phyloP scores from a whole-genome alignment of 2,888 invertebrate genomes.

The Dynastes hyllus region DNA sequence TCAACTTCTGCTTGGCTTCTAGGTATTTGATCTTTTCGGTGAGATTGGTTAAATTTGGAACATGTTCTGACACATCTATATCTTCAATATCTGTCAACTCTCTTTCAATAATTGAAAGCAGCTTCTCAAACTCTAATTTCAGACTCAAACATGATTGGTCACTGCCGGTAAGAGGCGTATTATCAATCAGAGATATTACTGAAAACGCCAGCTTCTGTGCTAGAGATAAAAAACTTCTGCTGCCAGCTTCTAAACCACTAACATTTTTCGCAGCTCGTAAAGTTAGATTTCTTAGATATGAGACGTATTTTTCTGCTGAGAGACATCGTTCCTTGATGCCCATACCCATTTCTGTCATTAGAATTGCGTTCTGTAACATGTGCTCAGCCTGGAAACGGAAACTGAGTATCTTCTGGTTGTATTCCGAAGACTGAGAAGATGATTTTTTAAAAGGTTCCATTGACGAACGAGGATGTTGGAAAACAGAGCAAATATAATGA shows the following conservation, averaged over 20 bases:
- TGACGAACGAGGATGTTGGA: neutral
- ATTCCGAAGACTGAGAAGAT: neutral
- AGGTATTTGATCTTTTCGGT: constrained; percentile 67
- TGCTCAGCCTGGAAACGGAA: constrained; percentile 62
- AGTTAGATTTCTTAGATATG: constrained; percentile 66
- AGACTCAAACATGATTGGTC: constrained; percentile 58
- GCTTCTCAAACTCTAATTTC: constrained; percentile 66
- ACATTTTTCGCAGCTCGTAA: constrained; percentile 67
- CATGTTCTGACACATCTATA: constrained; percentile 60
- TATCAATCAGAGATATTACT: constrained; percentile 60
- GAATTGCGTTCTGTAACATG: constrained; percentile 66
- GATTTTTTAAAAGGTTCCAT: neutral
- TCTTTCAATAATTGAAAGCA: constrained; percentile 66
- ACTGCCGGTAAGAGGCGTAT: constrained; percentile 49
- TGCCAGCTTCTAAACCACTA: constrained; percentile 65
- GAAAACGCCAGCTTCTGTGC: constrained; percentile 65
- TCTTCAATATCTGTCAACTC: constrained; percentile 67
- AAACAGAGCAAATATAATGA: neutral
- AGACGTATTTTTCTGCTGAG: constrained; percentile 68
- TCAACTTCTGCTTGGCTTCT: constrained; percentile 62
- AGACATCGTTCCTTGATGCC: constrained; percentile 68
- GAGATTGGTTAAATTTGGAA: constrained; percentile 59
- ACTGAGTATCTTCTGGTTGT: constrained; percentile 50
- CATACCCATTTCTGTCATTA: constrained; percentile 69
- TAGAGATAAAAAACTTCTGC: constrained; percentile 65